These are phyloP conservation scores for Pycnomerus fuliginosus DNA, from an alignment of 2,888 invertebrate genomes.

Conservation along the genomic window DNA sequence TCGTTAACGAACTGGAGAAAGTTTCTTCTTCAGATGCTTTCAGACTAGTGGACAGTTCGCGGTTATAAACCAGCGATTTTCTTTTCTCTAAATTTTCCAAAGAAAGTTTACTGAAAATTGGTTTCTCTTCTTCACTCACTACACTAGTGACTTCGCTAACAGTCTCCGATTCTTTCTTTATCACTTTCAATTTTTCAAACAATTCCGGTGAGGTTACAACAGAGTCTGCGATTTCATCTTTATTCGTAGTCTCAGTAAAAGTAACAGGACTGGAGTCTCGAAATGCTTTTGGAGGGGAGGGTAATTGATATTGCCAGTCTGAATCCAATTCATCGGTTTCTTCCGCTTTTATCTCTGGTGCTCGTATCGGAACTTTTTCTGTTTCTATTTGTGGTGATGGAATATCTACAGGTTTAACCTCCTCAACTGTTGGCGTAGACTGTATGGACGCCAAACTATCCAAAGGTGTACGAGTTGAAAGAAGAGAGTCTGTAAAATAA, in stretches of 20 bases:
- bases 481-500: constrained; percentile 35
- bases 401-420: background rate
- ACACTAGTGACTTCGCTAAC: constrained; percentile 37
- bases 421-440: constrained; percentile 23
- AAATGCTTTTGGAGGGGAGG: constrained; percentile 62
- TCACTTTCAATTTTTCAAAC: constrained; percentile 46
- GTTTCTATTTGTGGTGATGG: background rate
- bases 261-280: constrained; percentile 52
- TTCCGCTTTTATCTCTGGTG: background rate
- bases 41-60: constrained; percentile 51
- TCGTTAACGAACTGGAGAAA: constrained; percentile 32
- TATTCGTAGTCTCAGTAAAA: constrained; percentile 17
- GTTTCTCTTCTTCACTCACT: constrained; percentile 40
- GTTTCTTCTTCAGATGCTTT: constrained; percentile 41
- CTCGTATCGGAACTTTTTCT: background rate
- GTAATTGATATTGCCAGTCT: constrained; percentile 60
- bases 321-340: constrained; percentile 31
- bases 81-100: constrained; percentile 51
- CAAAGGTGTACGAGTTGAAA: constrained; percentile 27
- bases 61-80: constrained; percentile 50
- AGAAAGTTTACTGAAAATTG: constrained; percentile 46
- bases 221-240: constrained; percentile 40
- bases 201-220: constrained; percentile 50
- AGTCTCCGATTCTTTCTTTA: constrained; percentile 39
- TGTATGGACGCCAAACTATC: constrained; percentile 27